Evolutionary conservation across 2,113 vertebrate genomes (phyloP).

Genomic region (Neogale vison): DNA sequence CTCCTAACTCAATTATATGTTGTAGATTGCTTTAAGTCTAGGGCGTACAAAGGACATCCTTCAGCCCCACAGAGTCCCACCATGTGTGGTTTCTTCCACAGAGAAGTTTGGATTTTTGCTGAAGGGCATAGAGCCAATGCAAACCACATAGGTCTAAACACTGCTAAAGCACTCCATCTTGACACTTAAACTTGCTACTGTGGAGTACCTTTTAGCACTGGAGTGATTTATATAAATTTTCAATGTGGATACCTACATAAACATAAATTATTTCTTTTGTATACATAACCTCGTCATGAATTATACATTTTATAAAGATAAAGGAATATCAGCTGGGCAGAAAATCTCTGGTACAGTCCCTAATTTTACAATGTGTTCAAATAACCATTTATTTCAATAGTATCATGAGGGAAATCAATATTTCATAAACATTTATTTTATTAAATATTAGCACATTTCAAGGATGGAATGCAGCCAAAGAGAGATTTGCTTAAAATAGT

Average conservation of each 20-base stretch:
- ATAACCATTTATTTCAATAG: conserved; percentile 16
- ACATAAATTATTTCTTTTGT: conserved; percentile 17
- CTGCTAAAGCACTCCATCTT: conserved; percentile 63
- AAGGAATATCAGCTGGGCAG: neutral
- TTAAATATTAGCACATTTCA: conserved; percentile 70
- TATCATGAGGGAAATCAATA: conserved; percentile 17
- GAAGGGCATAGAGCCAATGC: conserved; percentile 76
- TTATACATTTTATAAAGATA: conserved; percentile 4
- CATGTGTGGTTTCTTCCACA: conserved; percentile 79
- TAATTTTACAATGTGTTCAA: conserved; percentile 33
- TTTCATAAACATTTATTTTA: conserved; percentile 64
- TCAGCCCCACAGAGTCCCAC: conserved; percentile 72
- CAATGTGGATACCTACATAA: conserved; percentile 35
- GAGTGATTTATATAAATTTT: conserved; percentile 40
- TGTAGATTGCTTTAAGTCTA: neutral
- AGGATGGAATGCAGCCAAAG: neutral
- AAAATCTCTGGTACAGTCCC: neutral
- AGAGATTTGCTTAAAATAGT: conserved; percentile 70
- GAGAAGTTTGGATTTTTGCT: conserved; percentile 71
- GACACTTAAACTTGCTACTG: conserved; percentile 80
- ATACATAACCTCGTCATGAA: conserved; percentile 16
- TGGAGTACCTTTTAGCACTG: conserved; percentile 60
- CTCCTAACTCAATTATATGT: conserved; percentile 25
- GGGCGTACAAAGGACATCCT: conserved; percentile 80
- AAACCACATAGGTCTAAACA: conserved; percentile 83